These are phyloP conservation scores for Enchytraeus crypticus DNA, from an alignment of 2,888 invertebrate genomes.

Conservation along the genomic window DNA sequence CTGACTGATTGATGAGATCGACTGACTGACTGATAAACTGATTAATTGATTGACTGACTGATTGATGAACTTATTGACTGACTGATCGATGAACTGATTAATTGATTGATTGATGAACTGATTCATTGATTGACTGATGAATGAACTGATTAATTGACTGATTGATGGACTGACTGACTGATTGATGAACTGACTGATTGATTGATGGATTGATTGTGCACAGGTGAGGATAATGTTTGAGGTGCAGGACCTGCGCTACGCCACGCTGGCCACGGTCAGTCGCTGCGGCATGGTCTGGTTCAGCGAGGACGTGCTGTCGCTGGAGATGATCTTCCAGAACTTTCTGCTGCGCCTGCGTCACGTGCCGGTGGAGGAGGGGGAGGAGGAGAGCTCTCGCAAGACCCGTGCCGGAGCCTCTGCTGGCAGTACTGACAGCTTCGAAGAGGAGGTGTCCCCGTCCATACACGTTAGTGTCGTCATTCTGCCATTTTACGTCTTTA, in stretches of 20 bases:
- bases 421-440: slow-evolving; percentile 6
- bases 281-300: slow-evolving; percentile 99
- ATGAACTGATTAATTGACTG: too few species aligned
- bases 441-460: slow-evolving; percentile 39
- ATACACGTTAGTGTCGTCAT: slow-evolving; percentile 52
- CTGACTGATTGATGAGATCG: too few species aligned
- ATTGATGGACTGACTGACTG: too few species aligned
- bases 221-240: slow-evolving; percentile 54
- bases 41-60: too few species aligned
- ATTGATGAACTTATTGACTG: too few species aligned
- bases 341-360: slow-evolving; percentile 75
- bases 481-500: neutral
- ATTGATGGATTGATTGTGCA: too few species aligned
- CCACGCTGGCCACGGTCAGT: slow-evolving; percentile 95
- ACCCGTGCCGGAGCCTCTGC: slow-evolving; percentile 1
- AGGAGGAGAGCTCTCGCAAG: slow-evolving; percentile 33
- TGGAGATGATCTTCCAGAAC: slow-evolving; percentile 98
- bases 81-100: too few species aligned
- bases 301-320: slow-evolving; percentile 93
- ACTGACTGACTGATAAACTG: too few species aligned
- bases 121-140: too few species aligned
- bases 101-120: too few species aligned
- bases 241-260: slow-evolving; percentile 93
- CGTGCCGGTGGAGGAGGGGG: slow-evolving; percentile 44
- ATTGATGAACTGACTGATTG: too few species aligned